These are phyloP conservation scores for Turnix velox DNA, from an alignment of 2,113 vertebrate genomes.

Conservation along the genomic window DNA sequence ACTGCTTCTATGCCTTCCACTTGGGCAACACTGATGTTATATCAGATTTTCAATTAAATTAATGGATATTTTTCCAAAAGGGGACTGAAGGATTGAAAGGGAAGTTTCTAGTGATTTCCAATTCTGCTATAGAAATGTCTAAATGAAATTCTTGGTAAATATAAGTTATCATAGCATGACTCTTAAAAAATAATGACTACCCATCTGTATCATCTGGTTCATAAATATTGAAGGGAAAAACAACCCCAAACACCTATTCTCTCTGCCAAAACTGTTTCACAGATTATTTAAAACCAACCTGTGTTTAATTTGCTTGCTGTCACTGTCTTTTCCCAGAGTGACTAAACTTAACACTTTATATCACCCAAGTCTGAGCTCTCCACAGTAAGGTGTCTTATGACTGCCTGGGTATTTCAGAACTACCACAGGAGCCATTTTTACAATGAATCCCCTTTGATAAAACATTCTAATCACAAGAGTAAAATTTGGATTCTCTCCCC, in stretches of 20 bases:
- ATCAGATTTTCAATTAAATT: not conserved
- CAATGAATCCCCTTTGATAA: not conserved
- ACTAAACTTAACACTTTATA: not conserved
- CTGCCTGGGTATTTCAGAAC: not conserved
- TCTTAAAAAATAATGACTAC: constrained; percentile 36
- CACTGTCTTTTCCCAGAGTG: not conserved
- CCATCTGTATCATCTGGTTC: constrained; percentile 21
- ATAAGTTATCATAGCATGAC: not conserved
- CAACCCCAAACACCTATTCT: not conserved
- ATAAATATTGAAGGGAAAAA: not conserved
- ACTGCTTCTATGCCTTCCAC: not conserved
- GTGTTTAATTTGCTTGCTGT: not conserved
- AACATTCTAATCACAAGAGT: not conserved
- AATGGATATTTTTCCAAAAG: not conserved
- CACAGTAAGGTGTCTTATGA: not conserved
- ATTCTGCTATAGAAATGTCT: not conserved
- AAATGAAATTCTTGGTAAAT: not conserved
- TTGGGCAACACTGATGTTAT: not conserved
- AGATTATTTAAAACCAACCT: not conserved
- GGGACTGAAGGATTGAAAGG: not conserved
- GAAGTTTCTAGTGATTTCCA: not conserved
- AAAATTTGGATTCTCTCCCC: not conserved
- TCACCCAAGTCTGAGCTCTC: not conserved
- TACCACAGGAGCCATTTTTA: not conserved
- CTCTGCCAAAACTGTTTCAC: not conserved